Evolutionary conservation across 37 sponge, comb jelly and placozoan species (phyloP).

Genomic region (Chondrosia reniformis): DNA sequence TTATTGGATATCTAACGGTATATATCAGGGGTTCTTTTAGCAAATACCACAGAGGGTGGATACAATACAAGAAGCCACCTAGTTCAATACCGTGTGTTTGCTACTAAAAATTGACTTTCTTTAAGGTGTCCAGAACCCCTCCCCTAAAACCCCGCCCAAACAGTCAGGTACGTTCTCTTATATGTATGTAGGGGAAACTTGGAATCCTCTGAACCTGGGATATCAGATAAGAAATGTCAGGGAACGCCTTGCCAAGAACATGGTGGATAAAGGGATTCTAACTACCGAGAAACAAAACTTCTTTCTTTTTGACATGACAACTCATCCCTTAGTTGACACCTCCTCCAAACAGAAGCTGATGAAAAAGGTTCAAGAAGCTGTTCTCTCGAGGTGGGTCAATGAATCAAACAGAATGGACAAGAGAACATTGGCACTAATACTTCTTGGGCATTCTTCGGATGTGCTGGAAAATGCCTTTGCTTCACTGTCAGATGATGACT

Average conservation of each 20-base stretch:
- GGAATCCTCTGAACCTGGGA: slow-evolving; percentile 97
- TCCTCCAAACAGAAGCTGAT: slow-evolving; percentile 83
- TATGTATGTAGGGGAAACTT: slow-evolving; percentile 84
- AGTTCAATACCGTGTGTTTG: no score
- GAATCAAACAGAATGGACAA: slow-evolving; percentile 91
- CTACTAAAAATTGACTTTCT: no score
- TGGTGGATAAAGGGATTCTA: slow-evolving; percentile 97
- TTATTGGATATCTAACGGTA: no score
- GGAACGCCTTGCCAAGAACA: slow-evolving; percentile 96
- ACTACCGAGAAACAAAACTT: slow-evolving; percentile 99
- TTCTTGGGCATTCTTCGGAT: slow-evolving; percentile 93
- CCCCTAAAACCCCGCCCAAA: no score
- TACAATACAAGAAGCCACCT: no score
- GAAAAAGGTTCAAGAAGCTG: slow-evolving; percentile 92
- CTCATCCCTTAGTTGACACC: slow-evolving; percentile 93
- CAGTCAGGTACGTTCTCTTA: no score
- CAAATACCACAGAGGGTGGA: no score
- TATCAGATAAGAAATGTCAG: slow-evolving; percentile 96
- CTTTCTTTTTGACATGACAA: slow-evolving; percentile 98
- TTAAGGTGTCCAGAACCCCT: no score
- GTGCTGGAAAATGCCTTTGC: slow-evolving; percentile 96
- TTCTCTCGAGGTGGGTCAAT: slow-evolving; percentile 91
- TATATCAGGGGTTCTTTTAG: no score
- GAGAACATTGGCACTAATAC: slow-evolving; percentile 79
- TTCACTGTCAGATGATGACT: slow-evolving; percentile 92